A percentile compares a stretch with the other conserved stretches of the same genome.
Conservation (phyloP, 2,113 vertebrate species). For the Zosterops pallidus region DNA sequence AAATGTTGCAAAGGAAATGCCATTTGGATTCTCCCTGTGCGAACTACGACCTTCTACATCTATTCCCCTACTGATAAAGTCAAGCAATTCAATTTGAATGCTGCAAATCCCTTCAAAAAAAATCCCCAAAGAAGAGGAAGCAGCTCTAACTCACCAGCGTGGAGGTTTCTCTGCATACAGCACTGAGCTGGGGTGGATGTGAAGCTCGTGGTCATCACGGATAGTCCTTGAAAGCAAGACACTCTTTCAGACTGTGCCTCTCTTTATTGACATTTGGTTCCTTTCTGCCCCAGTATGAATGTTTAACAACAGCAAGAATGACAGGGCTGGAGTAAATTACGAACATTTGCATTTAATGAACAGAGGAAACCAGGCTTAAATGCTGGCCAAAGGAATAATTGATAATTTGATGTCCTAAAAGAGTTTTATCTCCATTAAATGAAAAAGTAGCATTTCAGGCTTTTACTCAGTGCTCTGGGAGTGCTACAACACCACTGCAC, state of each 20-base stretch:
- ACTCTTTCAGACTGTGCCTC: neutral
- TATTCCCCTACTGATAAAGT: neutral
- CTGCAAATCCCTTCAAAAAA: neutral
- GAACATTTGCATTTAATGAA: neutral
- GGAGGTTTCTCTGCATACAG: slow-evolving; percentile 94
- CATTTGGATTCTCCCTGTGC: neutral
- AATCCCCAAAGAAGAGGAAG: neutral
- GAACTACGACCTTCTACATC: neutral
- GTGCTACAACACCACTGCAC: neutral
- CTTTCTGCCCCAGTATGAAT: neutral
- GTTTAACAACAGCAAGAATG: neutral
- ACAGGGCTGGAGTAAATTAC: neutral
- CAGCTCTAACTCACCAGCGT: slow-evolving; percentile 83
- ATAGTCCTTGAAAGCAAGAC: slow-evolving; percentile 82
- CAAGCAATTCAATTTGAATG: neutral
- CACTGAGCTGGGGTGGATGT: slow-evolving; percentile 94
- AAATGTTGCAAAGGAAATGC: neutral
- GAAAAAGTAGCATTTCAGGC: neutral
- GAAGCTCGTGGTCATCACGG: slow-evolving; percentile 92
- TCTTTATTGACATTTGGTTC: neutral
- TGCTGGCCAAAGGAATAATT: neutral
- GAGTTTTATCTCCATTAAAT: neutral
- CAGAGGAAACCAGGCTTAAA: neutral
- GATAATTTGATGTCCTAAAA: neutral
- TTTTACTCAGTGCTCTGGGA: neutral